A percentile compares a stretch with the other conserved stretches of the same genome.
Conservation (phyloP, 1,140 invertebrate species). For the Idris sp. region DNA sequence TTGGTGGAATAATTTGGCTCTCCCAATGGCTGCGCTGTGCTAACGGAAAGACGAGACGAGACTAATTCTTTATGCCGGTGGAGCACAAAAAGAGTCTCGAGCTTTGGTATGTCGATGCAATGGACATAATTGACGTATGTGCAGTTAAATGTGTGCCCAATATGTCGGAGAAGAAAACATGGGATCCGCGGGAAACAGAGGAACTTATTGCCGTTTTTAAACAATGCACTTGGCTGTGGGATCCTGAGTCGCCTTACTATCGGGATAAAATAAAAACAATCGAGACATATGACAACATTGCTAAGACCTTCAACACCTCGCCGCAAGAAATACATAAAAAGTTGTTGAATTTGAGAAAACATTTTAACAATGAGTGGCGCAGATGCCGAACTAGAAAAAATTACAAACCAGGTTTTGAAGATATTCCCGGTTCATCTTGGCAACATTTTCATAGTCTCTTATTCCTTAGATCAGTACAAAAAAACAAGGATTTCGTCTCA, state of each 20-base stretch:
- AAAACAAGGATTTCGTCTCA: constrained; percentile 25
- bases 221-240: constrained; percentile 49
- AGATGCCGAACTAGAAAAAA: constrained; percentile 46
- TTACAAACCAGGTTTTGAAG: constrained; percentile 51
- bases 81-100: constrained; percentile 3
- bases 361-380: constrained; percentile 59
- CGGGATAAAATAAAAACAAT: constrained; percentile 53
- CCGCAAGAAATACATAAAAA: constrained; percentile 54
- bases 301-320: constrained; percentile 38
- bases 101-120: constrained; percentile 26
- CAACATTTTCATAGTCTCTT: constrained; percentile 52
- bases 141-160: constrained; percentile 36
- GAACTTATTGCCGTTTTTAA: constrained; percentile 53
- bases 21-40: not conserved
- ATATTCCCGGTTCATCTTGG: constrained; percentile 49
- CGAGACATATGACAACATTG: constrained; percentile 48
- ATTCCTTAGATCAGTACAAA: constrained; percentile 45
- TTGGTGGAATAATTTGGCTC: not conserved
- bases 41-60: not conserved
- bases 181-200: constrained; percentile 52
- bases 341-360: constrained; percentile 54
- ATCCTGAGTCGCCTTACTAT: constrained; percentile 36
- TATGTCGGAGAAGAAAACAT: constrained; percentile 53
- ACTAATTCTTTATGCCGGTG: too few species aligned
- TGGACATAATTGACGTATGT: constrained; percentile 48